phyloP scores from a whole-genome alignment of 2,888 invertebrate species.

The Leucoptera coffeella region DNA sequence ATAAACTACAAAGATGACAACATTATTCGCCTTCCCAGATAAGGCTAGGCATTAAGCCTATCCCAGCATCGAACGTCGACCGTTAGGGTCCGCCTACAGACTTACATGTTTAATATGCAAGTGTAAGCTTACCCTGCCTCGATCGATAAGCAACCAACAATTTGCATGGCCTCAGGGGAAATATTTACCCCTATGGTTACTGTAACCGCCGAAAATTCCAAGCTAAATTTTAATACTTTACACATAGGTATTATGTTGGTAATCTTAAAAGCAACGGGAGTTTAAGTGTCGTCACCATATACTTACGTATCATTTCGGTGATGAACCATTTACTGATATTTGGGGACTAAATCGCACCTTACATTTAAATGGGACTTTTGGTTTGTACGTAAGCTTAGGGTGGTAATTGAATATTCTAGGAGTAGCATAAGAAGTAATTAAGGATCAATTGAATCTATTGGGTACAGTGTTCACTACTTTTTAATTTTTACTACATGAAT shows the following conservation, averaged over 20 bases:
- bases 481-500: too few relatives aligned
- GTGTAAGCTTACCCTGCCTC: constrained; percentile 44
- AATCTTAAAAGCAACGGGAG: too few relatives aligned
- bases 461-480: too few relatives aligned
- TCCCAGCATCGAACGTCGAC: background rate
- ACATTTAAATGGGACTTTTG: background rate
- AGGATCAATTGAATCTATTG: too few relatives aligned
- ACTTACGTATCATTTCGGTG: too few relatives aligned
- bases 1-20: background rate
- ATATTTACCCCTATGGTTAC: constrained; percentile 29
- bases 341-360: too few relatives aligned
- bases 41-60: background rate
- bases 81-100: background rate
- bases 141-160: constrained; percentile 43
- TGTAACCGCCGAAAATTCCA: constrained; percentile 16
- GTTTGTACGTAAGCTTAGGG: too few relatives aligned
- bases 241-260: too few relatives aligned
- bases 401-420: too few relatives aligned
- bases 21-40: background rate
- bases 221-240: background rate
- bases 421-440: too few relatives aligned
- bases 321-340: too few relatives aligned
- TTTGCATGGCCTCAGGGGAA: constrained; percentile 38
- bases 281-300: too few relatives aligned
- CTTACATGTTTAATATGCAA: constrained; percentile 43